Evolutionary conservation across 2,797 vertebrate genomes (phyloP).

Genomic region (Orientallactaga sibirica): DNA sequence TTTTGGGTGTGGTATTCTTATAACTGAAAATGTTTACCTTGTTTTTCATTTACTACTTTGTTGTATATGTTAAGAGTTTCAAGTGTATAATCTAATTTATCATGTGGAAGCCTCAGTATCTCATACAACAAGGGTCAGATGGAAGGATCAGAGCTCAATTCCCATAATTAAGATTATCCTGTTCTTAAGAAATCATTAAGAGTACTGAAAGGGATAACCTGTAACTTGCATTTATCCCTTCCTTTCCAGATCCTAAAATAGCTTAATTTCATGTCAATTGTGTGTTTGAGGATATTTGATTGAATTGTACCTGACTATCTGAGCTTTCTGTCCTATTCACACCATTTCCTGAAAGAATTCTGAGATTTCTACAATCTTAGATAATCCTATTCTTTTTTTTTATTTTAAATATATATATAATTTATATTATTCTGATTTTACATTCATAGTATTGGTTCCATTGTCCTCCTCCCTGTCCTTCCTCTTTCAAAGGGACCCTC

Average conservation of each 20-base stretch:
- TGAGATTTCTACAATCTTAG: constrained; percentile 8
- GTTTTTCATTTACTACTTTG: constrained; percentile 53
- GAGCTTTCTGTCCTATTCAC: not conserved
- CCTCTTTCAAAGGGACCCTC: too few species aligned
- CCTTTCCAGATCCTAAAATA: not conserved
- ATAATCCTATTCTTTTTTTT: not conserved
- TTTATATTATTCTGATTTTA: too few species aligned
- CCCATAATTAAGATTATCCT: not conserved
- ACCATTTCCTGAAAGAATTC: not conserved
- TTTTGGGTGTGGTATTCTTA: constrained; percentile 28
- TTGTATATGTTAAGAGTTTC: constrained; percentile 45
- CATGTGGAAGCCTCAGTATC: not conserved
- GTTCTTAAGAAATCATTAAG: not conserved
- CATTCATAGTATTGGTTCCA: too few species aligned
- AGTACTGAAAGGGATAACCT: not conserved
- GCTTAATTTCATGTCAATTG: not conserved
- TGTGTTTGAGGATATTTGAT: not conserved
- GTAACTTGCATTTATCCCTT: not conserved
- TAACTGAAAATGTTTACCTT: constrained; percentile 43
- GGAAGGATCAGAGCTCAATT: not conserved
- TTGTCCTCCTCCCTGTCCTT: too few species aligned
- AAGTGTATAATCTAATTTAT: constrained; percentile 37
- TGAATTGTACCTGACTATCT: not conserved
- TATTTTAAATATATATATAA: not conserved
- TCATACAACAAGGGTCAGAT: constrained; percentile 48